Conservation (phyloP, 2,113 vertebrate genomes). For the Lamprologus callipterus region DNA sequence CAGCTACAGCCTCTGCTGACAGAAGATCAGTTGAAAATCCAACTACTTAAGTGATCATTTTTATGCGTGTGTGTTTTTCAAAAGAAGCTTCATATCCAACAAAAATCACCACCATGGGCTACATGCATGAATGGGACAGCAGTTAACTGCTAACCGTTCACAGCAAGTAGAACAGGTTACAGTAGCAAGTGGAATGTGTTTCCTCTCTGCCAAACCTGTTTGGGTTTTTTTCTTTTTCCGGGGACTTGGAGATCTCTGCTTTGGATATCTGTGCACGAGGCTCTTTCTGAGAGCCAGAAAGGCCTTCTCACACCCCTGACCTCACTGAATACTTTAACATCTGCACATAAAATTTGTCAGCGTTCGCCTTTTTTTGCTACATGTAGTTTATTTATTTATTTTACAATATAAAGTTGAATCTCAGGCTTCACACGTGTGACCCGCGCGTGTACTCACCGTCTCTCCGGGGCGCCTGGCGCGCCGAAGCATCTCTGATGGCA, state of each 20-base stretch:
- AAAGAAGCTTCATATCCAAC: neutral
- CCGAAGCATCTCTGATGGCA: conserved; percentile 57
- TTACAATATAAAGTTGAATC: neutral
- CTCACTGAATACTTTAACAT: neutral
- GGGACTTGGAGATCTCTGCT: neutral
- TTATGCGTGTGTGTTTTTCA: neutral
- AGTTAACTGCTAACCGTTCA: neutral
- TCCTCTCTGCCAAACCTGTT: neutral
- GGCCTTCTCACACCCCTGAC: neutral
- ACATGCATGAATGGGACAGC: neutral
- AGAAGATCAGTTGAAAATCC: neutral
- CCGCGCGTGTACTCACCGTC: conserved; percentile 53
- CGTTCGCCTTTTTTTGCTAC: neutral
- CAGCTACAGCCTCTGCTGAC: neutral
- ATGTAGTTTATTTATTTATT: neutral
- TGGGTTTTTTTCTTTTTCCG: neutral
- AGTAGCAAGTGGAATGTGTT: neutral
- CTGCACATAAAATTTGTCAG: neutral
- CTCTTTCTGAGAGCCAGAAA: neutral
- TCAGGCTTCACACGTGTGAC: neutral
- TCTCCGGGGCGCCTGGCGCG: conserved; percentile 46
- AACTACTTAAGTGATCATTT: neutral
- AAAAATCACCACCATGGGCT: neutral
- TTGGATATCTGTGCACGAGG: neutral
- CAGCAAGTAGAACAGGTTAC: conserved; percentile 47